Conservation (phyloP, 2,797 vertebrate species). For the Danio choprae region DNA sequence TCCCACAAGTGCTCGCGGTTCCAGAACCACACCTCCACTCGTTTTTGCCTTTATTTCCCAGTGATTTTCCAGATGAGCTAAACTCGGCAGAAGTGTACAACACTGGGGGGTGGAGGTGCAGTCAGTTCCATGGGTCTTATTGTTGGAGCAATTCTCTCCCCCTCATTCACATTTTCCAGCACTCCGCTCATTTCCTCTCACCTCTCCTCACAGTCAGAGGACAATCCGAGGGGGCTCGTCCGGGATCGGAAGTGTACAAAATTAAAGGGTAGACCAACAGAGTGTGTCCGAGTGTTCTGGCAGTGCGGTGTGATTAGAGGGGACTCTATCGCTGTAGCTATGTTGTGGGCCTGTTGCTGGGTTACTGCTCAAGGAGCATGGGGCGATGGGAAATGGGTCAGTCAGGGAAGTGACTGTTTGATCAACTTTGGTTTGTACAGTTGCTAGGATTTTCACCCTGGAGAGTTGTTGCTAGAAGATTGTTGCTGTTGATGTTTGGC, state of each 20-base stretch:
- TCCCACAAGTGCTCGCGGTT: constrained; percentile 17
- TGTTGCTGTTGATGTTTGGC: constrained; percentile 13
- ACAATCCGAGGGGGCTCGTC: constrained; percentile 42
- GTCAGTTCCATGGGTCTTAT: constrained; percentile 51
- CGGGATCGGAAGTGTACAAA: constrained; percentile 41
- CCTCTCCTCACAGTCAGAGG: constrained; percentile 43
- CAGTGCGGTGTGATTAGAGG: constrained; percentile 36
- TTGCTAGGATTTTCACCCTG: constrained; percentile 18
- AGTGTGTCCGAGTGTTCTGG: constrained; percentile 27
- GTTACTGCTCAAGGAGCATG: constrained; percentile 42
- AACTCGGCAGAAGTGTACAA: constrained; percentile 23
- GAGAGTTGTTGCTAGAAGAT: constrained; percentile 28
- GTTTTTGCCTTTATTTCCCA: constrained; percentile 12
- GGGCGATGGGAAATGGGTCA: constrained; percentile 46
- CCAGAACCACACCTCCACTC: constrained; percentile 45
- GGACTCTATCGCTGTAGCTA: constrained; percentile 31
- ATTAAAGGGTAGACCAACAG: constrained; percentile 53
- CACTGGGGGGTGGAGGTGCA: constrained; percentile 24
- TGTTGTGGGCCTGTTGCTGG: constrained; percentile 49
- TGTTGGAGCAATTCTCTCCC: constrained; percentile 57
- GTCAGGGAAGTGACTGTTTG: constrained; percentile 51
- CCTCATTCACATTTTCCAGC: constrained; percentile 56
- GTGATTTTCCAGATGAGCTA: constrained; percentile 43
- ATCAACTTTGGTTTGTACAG: constrained; percentile 28
- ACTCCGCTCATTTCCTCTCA: constrained; percentile 56